Evolutionary conservation across 2,797 vertebrate genomes (phyloP), one percentile per base, ranked within the genome.

Genomic region (Florisuga fusca): DNA sequence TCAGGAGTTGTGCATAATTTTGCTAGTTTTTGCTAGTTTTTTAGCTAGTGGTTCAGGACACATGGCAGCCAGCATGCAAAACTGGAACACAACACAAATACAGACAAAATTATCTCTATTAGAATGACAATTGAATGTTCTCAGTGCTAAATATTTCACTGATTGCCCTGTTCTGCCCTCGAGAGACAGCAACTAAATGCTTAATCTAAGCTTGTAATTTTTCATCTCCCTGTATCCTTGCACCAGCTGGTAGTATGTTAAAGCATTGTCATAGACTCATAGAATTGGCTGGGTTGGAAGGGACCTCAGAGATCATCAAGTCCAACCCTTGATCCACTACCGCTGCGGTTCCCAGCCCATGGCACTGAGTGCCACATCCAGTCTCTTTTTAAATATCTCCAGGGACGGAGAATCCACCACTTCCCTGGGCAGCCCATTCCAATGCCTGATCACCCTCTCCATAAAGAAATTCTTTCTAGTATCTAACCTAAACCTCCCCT

Each of bases 1-100:
- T 87, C 67, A 90, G 87, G 76, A 90, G 41, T 33, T 84, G 51
- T 80, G 89, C 67, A 81, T 74, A 76, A 90, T 93, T 95, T 69
- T 90, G 73, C 77, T 91, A 38, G 73, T 6, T 51, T 80, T 92
- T 93, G 73, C 77, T 91, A 38, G 73, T 6, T 51, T 80, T 92
- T 93, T 77, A 94, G 75, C 68, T 31, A 57, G 20, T 27, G 71
- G 27, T 38, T 83, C n/a, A 58, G 55, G 73, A 86, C 0, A 0
- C n/a, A 5, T 76, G 94, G 71, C 86, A 93, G 81, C 51, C 89
- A 77, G 41, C 78, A 84, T 5, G 74, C 77, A 93, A 67, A 94
- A 89, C 15, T 15, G 61, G 45, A 77, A 67, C n/a, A 57, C 31
- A 94, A 82, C 59, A 64, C 21, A n/a, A 72, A 58, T 12, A 63